Evolutionary conservation across 1,140 invertebrate species (phyloP).

Genomic region (Drosophila sp.): DNA sequence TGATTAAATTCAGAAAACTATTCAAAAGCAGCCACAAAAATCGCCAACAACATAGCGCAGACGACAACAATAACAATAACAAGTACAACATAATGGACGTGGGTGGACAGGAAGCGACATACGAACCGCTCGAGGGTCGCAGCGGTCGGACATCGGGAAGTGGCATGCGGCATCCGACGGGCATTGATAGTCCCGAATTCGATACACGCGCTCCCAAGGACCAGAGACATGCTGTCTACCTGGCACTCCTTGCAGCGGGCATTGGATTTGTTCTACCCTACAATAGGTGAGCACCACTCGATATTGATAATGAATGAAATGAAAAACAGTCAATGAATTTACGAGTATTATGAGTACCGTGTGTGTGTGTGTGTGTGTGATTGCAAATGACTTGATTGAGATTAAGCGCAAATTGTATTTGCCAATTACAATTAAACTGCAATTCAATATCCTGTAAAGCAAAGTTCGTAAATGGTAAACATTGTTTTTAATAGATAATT

Average conservation of each 20-base stretch:
- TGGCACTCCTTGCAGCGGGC: slow-evolving; percentile 93
- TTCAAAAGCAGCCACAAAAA: not conserved
- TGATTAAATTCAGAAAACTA: slow-evolving; percentile 10
- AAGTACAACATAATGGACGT: slow-evolving; percentile 55
- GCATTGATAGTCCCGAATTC: slow-evolving; percentile 81
- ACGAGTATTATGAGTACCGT: not conserved
- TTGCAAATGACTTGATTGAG: no score
- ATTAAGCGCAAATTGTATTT: no score
- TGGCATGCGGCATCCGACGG: slow-evolving; percentile 64
- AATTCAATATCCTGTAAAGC: no score
- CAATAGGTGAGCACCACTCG: slow-evolving; percentile 88
- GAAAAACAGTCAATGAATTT: slow-evolving; percentile 11
- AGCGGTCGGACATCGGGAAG: slow-evolving; percentile 33
- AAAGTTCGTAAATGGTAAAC: no score
- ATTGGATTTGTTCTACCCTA: slow-evolving; percentile 95
- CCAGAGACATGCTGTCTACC: slow-evolving; percentile 91
- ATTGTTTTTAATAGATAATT: no score
- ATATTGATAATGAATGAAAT: not conserved
- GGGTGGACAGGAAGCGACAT: slow-evolving; percentile 76
- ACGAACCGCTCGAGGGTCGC: slow-evolving; percentile 77
- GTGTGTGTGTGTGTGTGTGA: not conserved
- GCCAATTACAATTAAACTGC: no score
- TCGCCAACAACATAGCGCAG: slow-evolving; percentile 8
- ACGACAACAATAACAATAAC: slow-evolving; percentile 1
- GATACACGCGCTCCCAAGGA: slow-evolving; percentile 87